phyloP scores from a whole-genome alignment of 1,140 invertebrate genomes.

The Panagrolaimus sp. region DNA sequence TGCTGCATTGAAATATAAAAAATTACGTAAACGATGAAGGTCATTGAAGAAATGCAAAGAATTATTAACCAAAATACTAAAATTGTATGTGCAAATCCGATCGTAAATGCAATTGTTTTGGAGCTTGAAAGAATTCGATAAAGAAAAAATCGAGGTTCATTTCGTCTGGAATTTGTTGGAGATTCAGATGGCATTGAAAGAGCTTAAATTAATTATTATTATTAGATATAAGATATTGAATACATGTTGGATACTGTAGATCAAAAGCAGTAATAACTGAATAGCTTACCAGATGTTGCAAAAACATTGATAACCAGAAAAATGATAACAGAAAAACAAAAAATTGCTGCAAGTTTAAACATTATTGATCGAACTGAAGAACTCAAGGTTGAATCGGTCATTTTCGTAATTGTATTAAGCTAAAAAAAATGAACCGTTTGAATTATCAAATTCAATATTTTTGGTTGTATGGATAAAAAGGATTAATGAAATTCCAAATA shows the following conservation, averaged over 20 bases:
- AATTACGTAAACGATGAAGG: background rate
- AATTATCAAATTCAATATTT: no score
- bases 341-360: background rate
- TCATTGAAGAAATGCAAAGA: slow-evolving; percentile 2
- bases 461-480: no score
- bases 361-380: background rate
- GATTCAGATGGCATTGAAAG: background rate
- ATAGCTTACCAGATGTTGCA: background rate
- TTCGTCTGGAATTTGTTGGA: background rate
- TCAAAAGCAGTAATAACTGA: no score
- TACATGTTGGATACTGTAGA: no score
- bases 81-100: background rate
- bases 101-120: background rate
- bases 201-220: background rate
- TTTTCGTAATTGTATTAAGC: background rate
- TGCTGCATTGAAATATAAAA: background rate
- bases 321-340: background rate
- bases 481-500: no score
- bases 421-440: no score
- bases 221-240: no score
- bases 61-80: background rate
- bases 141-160: background rate
- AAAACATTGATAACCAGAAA: slow-evolving; percentile 2
- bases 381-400: background rate
- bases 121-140: background rate